Percentiles rank a stretch among this genome's conserved stretches.
phyloP scores from a whole-genome alignment of 2,888 invertebrate genomes.

The Cephus spinipes region DNA sequence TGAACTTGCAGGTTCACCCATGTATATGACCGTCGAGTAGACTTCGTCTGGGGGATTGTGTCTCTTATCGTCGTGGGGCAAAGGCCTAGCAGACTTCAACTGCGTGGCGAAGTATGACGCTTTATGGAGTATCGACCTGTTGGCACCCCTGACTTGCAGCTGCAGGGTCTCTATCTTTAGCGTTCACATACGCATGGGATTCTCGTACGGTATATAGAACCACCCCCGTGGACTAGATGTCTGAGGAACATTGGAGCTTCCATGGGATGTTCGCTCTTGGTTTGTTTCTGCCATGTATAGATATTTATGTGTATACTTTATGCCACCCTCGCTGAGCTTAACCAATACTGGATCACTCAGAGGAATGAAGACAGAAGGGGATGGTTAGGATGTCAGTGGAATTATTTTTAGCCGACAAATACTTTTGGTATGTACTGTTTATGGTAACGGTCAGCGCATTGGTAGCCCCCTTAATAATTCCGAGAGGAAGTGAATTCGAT shows the following conservation, averaged over 20 bases:
- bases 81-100: not conserved
- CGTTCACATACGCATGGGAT: conserved; percentile 5
- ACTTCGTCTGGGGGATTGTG: not conserved
- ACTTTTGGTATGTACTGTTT: not conserved
- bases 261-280: not conserved
- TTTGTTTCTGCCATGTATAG: not conserved
- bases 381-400: not conserved
- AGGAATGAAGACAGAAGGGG: not conserved
- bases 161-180: conserved; percentile 54
- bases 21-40: not conserved
- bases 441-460: not conserved
- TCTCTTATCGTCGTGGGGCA: not conserved
- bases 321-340: not conserved
- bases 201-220: not conserved
- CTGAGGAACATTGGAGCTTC: not conserved
- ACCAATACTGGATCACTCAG: not conserved
- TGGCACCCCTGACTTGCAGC: conserved; percentile 48
- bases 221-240: not conserved
- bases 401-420: not conserved
- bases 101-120: conserved; percentile 33
- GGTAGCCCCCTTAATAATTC: conserved; percentile 18
- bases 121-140: conserved; percentile 58
- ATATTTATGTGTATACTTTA: not conserved
- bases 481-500: conserved; percentile 38
- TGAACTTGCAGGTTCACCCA: not conserved